Percentiles rank a stretch among this genome's conserved stretches.
Conservation (phyloP, 2,113 vertebrate species). For the Chelonoidis abingdonii region DNA sequence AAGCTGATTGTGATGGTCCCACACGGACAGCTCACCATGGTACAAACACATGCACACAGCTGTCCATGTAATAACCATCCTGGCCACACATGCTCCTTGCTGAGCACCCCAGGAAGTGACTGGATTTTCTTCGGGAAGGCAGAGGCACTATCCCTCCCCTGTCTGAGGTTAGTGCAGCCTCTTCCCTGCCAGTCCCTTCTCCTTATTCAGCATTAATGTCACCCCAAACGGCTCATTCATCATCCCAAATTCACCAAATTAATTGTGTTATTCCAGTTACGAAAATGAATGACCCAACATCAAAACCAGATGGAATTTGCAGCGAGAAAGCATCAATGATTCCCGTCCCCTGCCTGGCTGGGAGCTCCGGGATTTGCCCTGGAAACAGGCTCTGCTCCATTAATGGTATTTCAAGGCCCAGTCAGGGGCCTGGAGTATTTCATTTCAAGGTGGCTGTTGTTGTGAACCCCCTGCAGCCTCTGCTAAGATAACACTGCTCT, state of each 20-base stretch:
- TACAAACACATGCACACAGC: not conserved
- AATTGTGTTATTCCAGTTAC: conserved; percentile 75
- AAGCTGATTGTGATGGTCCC: too few species aligned
- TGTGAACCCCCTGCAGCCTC: not conserved
- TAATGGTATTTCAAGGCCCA: not conserved
- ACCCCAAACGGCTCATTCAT: conserved; percentile 43
- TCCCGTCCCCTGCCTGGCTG: conserved; percentile 57
- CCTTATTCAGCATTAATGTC: conserved; percentile 75
- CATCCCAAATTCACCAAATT: conserved; percentile 69
- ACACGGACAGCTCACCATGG: not conserved
- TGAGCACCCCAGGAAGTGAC: not conserved
- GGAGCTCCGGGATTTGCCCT: conserved; percentile 17
- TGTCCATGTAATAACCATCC: not conserved
- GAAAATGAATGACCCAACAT: conserved; percentile 71
- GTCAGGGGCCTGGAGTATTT: not conserved
- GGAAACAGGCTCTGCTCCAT: conserved; percentile 30
- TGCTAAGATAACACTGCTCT: fast-evolving
- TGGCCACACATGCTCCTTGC: too few species aligned
- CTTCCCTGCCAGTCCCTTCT: not conserved
- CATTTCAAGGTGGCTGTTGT: not conserved
- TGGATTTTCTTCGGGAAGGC: too few species aligned
- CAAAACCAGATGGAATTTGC: conserved; percentile 62
- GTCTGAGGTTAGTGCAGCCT: not conserved
- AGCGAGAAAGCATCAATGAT: conserved; percentile 76
- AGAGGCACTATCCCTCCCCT: not conserved